Evolutionary conservation across 2,113 vertebrate species (phyloP), one percentile per base, ranked within the genome.

Genomic region (Lamprologus lemairii): DNA sequence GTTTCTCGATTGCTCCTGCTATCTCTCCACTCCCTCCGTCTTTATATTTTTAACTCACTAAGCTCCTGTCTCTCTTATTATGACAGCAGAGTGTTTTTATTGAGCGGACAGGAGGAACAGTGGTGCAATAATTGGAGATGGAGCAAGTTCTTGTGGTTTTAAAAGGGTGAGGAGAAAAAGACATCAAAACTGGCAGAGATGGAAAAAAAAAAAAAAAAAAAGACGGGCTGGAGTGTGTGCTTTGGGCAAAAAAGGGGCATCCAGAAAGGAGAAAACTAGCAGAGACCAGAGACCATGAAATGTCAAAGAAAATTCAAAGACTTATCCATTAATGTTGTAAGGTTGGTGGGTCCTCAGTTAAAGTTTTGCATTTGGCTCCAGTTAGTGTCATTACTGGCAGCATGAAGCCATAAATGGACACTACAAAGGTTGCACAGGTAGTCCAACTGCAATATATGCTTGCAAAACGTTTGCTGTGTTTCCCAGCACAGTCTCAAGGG

Each of bases 61-160:
- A 37, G 71, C 49, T 35, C n/a, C 51, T 42, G 21, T 83, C 60
- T 90, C 31, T 83, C 51, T 35, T 49, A 75, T 83, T 91, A 79
- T 89, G 90, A 87, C 91, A 91, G 86, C 60, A 10, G 35, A 58
- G 83, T 89, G 83, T 89, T 89, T 92, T 87, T 31, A 82, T 28
- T n/a, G 81, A 88, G 86, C 51, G 13, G 85, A 82, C 84, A 23
- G 65, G 60, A 84, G 84, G 80, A 89, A 45, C 82, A 5, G 83
- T 5, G 81, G 57, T 47, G 86, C 35, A 60, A 82, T 84, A 73
- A 73, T n/a, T 57, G 26, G 71, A 86, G 81, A 79, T 79, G 60
- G 51, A 84, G 53, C 17, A 58, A 60, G 54, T 45, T 60, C 23
- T 58, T 1, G 16, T 49, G 71, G 42, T 49, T 49, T 78, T 49